phyloP scores from a whole-genome alignment of 2,113 vertebrate genomes.

The Pachycephala philippinensis region DNA sequence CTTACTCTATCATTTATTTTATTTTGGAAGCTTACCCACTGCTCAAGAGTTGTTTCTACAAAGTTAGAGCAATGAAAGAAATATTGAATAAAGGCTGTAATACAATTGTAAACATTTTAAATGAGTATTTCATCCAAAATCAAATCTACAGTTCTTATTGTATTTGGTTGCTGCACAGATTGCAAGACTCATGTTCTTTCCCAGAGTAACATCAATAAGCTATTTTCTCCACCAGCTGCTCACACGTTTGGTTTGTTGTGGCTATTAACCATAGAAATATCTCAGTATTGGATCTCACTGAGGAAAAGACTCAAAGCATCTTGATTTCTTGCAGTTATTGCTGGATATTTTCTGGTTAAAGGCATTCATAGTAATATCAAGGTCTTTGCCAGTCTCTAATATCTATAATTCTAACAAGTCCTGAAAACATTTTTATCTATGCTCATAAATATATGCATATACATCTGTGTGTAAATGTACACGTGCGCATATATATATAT shows the following conservation, averaged over 20 bases:
- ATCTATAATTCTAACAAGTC: not conserved
- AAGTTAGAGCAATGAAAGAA: conserved; percentile 43
- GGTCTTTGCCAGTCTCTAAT: not conserved
- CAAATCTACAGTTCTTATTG: conserved; percentile 52
- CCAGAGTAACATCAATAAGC: conserved; percentile 57
- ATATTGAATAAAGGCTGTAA: conserved; percentile 35
- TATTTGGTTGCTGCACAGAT: conserved; percentile 48
- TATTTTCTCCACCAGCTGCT: conserved; percentile 66
- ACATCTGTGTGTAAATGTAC: not conserved
- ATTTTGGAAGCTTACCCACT: not conserved
- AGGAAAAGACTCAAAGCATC: not conserved
- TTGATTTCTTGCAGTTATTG: not conserved
- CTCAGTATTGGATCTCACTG: not conserved
- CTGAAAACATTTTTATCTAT: not conserved
- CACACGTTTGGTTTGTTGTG: conserved; percentile 1
- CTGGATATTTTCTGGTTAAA: not conserved
- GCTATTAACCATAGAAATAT: conserved; percentile 17
- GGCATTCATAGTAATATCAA: not conserved
- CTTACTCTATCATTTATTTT: not conserved
- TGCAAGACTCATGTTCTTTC: conserved; percentile 52
- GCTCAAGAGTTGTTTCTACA: conserved; percentile 33
- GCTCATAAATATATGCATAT: not conserved
- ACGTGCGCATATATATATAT: rapidly evolving
- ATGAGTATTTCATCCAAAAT: conserved; percentile 60
- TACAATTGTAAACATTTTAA: conserved; percentile 44